Conservation (phyloP, 2,797 vertebrate species). For the Sebastes iracundus region DNA sequence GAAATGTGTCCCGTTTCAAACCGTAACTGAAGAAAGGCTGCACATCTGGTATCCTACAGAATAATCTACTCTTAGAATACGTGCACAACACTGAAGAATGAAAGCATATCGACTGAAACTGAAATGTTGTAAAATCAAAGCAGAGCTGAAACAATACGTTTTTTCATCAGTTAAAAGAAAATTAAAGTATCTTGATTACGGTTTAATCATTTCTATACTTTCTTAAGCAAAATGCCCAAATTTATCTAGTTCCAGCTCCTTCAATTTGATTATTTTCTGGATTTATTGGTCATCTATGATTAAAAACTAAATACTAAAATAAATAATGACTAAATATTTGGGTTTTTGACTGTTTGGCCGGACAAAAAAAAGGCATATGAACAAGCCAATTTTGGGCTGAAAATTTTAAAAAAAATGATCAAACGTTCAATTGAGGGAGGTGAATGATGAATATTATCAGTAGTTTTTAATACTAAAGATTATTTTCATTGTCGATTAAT, state of each 20-base stretch:
- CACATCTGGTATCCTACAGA: not conserved
- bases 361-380: not conserved
- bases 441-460: not conserved
- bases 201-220: not conserved
- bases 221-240: too few species aligned
- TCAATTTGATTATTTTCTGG: not conserved
- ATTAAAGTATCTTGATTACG: not conserved
- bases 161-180: not conserved
- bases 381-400: not conserved
- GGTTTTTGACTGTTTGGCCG: not conserved
- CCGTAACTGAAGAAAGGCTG: not conserved
- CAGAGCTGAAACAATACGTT: not conserved
- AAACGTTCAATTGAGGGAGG: too few species aligned
- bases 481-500: too few species aligned
- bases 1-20: not conserved
- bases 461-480: rapidly evolving
- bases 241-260: not conserved
- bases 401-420: too few species aligned
- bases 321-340: not conserved
- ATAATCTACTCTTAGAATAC: not conserved
- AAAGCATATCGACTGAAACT: too few species aligned
- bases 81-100: not conserved
- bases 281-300: not conserved
- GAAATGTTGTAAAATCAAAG: not conserved
- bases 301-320: not conserved